Conservation (phyloP, 2,888 invertebrate genomes). For the Ennomos fuscantarius region DNA sequence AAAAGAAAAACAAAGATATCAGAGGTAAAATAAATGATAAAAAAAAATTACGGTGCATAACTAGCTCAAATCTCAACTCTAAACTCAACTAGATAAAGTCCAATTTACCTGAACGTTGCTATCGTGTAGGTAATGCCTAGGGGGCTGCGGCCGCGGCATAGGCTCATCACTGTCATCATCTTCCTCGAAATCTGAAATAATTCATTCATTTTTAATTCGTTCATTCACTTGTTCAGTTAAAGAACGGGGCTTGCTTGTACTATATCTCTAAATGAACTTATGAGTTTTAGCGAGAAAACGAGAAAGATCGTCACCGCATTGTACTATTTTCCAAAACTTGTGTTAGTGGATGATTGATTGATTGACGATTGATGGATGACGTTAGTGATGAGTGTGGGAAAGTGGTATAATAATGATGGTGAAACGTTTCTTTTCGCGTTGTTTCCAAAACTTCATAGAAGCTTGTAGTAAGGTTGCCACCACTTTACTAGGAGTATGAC, state of each 20-base stretch:
- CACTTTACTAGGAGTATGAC: too few species aligned
- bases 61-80: slow-evolving; percentile 14
- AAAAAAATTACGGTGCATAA: slow-evolving; percentile 5
- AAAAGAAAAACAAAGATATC: slow-evolving; percentile 24
- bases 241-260: not conserved
- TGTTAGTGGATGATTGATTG: too few species aligned
- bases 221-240: slow-evolving; percentile 16
- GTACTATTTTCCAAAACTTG: too few species aligned
- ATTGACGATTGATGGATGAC: too few species aligned
- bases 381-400: too few species aligned
- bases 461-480: too few species aligned
- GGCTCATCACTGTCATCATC: slow-evolving; percentile 88
- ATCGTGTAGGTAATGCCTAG: slow-evolving; percentile 75
- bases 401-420: too few species aligned
- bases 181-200: slow-evolving; percentile 87
- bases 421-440: too few species aligned
- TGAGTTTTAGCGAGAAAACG: too few species aligned
- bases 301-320: too few species aligned
- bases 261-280: too few species aligned
- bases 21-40: not conserved
- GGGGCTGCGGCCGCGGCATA: slow-evolving; percentile 80
- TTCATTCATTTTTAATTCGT: slow-evolving; percentile 11
- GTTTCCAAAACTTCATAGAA: too few species aligned
- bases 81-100: slow-evolving; percentile 14
- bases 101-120: slow-evolving; percentile 70